phyloP scores from a whole-genome alignment of 2,888 invertebrate genomes.

The Campoplex capitator region DNA sequence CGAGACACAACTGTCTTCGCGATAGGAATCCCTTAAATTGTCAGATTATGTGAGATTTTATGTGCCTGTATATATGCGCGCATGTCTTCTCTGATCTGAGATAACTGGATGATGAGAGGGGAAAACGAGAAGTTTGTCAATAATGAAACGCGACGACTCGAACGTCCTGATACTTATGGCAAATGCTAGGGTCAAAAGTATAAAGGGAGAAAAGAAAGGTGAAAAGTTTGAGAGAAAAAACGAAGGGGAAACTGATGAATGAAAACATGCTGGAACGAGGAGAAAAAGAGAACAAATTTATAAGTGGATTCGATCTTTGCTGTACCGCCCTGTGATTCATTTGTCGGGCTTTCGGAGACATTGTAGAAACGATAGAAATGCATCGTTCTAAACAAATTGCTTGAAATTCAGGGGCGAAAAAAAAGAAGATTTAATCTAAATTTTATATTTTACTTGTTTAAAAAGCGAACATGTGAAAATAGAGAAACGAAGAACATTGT shows the following conservation, averaged over 20 bases:
- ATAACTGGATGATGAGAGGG: neutral
- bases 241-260: too few relatives aligned
- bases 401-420: neutral
- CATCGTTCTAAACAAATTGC: neutral
- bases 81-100: neutral
- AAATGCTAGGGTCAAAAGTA: neutral
- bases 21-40: neutral
- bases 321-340: neutral
- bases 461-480: too few relatives aligned
- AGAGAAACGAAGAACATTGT: too few relatives aligned
- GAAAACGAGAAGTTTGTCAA: constrained; percentile 15
- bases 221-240: neutral
- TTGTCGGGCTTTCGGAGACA: neutral
- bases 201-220: neutral
- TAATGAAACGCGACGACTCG: constrained; percentile 29
- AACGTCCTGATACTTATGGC: constrained; percentile 21
- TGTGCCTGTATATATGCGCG: neutral
- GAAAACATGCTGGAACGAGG: neutral
- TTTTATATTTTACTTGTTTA: too few relatives aligned
- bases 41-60: neutral
- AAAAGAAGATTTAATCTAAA: neutral
- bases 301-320: neutral
- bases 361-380: neutral
- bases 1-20: neutral
- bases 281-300: neutral